Conservation (phyloP, 2,888 invertebrate species). For the Acanthosepion lycidas region DNA sequence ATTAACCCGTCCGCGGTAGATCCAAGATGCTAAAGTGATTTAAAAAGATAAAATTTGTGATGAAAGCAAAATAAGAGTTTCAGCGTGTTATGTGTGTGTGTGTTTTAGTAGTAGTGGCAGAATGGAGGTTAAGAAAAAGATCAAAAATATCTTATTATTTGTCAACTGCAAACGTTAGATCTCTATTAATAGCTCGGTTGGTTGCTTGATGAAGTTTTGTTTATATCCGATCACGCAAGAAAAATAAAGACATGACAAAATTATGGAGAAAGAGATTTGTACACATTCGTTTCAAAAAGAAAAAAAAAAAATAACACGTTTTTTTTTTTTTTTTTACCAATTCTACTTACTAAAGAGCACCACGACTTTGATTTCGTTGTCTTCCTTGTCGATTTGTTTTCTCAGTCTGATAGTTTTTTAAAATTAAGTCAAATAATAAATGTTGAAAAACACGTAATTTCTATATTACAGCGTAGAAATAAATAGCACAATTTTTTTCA, state of each 20-base stretch:
- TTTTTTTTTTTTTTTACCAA: not conserved
- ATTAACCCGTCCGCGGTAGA: conserved; percentile 21
- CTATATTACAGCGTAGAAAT: too few relatives aligned
- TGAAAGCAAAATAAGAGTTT: not conserved
- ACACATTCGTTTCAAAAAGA: not conserved
- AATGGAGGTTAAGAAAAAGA: not conserved
- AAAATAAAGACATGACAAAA: too few relatives aligned
- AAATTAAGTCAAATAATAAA: not conserved
- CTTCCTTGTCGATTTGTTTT: not conserved
- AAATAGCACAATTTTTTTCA: too few relatives aligned
- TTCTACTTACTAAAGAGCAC: not conserved
- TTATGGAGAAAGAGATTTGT: not conserved
- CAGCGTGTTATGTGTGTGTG: conserved; percentile 20
- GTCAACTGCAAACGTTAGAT: not conserved
- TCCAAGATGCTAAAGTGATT: not conserved
- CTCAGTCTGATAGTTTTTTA: too few relatives aligned
- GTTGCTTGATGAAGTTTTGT: too few relatives aligned
- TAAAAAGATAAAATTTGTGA: not conserved
- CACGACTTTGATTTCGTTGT: conserved; percentile 24
- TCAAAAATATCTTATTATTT: conserved; percentile 14
- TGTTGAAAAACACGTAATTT: not conserved
- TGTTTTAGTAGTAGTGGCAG: not conserved
- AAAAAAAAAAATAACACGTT: too few relatives aligned
- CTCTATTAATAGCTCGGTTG: not conserved
- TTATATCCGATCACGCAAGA: too few relatives aligned